A percentile compares a stretch with the other conserved stretches of the same genome.
Evolutionary conservation across 2,888 invertebrate species (phyloP).

Genomic region (Steinernema scapterisci): DNA sequence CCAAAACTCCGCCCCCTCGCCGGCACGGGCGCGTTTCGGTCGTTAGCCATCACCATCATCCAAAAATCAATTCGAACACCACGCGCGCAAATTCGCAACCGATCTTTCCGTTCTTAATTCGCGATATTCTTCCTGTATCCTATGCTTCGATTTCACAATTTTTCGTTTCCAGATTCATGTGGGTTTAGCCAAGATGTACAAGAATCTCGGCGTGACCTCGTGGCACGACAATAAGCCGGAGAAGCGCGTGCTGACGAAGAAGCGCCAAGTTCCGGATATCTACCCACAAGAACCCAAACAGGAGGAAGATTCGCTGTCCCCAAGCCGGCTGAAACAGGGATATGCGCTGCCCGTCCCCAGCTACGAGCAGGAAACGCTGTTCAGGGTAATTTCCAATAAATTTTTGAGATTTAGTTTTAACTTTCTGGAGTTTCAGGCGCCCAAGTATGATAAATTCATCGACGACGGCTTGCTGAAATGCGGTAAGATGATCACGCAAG

Average conservation of each 20-base stretch:
- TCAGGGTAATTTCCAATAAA: not conserved
- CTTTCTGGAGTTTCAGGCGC: slow-evolving; percentile 27
- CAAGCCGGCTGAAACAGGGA: slow-evolving; percentile 51
- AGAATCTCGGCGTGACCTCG: slow-evolving; percentile 9
- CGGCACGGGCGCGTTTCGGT: slow-evolving; percentile 14
- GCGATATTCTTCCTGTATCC: not conserved
- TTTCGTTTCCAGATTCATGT: slow-evolving; percentile 11
- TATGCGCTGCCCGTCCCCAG: slow-evolving; percentile 44
- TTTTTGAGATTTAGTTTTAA: slow-evolving; percentile 15
- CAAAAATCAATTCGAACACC: slow-evolving; percentile 17
- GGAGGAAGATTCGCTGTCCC: slow-evolving; percentile 58
- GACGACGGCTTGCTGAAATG: slow-evolving; percentile 41
- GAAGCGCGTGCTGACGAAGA: slow-evolving; percentile 11
- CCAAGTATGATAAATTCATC: slow-evolving; percentile 26
- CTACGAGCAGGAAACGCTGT: slow-evolving; percentile 55
- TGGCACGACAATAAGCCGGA: slow-evolving; percentile 10
- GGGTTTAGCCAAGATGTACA: slow-evolving; percentile 9
- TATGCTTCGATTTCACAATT: not conserved
- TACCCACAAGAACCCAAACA: slow-evolving; percentile 55
- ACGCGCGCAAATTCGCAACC: slow-evolving; percentile 30
- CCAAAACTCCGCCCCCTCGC: not conserved
- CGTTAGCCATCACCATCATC: slow-evolving; percentile 3
- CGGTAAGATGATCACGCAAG: slow-evolving; percentile 39
- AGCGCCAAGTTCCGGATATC: slow-evolving; percentile 52
- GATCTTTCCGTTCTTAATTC: not conserved